These are phyloP conservation scores for Eustalomyia histrio DNA, from an alignment of 2,888 invertebrate species.

Conservation along the genomic window DNA sequence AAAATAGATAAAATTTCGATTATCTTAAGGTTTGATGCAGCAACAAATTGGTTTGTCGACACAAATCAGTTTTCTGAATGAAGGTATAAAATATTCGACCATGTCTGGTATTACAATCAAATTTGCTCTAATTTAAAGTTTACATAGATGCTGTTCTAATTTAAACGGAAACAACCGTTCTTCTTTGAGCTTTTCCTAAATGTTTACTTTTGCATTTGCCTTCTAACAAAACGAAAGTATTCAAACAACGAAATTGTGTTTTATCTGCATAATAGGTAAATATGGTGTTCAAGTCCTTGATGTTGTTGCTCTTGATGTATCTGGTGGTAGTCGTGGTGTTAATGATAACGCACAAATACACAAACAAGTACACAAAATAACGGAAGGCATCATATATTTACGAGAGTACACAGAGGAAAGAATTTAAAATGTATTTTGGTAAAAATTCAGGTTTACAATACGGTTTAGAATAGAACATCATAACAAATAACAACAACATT, in stretches of 20 bases:
- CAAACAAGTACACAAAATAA: not conserved
- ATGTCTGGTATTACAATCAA: too few species aligned
- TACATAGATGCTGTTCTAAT: too few species aligned
- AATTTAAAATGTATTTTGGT: not conserved
- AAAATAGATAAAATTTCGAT: too few species aligned
- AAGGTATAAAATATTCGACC: too few species aligned
- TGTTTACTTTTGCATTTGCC: not conserved
- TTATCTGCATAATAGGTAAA: not conserved
- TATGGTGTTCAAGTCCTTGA: not conserved
- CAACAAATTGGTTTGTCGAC: too few species aligned
- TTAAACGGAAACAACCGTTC: not conserved
- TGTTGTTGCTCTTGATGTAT: not conserved
- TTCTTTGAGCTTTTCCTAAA: not conserved
- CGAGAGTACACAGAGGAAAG: not conserved
- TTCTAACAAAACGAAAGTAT: not conserved
- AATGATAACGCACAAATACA: constrained; percentile 1
- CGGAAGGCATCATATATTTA: not conserved
- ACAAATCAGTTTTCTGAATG: too few species aligned
- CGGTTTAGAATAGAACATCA: not conserved
- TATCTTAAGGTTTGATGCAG: too few species aligned
- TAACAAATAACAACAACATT: not conserved
- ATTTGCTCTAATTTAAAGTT: too few species aligned
- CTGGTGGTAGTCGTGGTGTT: not conserved
- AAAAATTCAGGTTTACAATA: not conserved
- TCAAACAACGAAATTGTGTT: not conserved